phyloP scores from a whole-genome alignment of 2,113 vertebrate genomes.

The Desmodus rotundus region DNA sequence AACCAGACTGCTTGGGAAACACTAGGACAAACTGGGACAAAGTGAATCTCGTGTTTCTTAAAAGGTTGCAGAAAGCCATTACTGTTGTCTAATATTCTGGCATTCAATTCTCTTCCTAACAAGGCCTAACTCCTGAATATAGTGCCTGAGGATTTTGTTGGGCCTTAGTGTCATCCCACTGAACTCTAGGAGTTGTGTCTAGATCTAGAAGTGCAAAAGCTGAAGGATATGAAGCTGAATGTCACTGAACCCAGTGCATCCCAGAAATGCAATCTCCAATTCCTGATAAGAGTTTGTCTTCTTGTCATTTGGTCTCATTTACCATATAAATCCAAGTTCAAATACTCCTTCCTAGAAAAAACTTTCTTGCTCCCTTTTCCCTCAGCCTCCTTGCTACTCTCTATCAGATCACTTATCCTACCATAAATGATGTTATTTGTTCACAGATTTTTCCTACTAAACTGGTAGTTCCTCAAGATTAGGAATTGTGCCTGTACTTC shows the following conservation, averaged over 20 bases:
- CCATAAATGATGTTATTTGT: constrained; percentile 16
- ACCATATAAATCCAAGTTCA: not conserved
- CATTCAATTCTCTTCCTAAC: not conserved
- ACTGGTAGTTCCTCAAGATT: constrained; percentile 12
- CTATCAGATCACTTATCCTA: not conserved
- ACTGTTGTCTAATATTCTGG: constrained; percentile 37
- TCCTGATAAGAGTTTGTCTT: not conserved
- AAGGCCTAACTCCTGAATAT: not conserved
- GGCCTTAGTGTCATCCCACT: not conserved
- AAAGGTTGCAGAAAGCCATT: not conserved
- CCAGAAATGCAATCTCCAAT: constrained; percentile 20
- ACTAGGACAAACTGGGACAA: constrained; percentile 1
- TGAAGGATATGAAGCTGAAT: constrained; percentile 11
- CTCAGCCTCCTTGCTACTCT: not conserved
- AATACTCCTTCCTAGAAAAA: constrained; percentile 33
- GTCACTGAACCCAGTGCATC: not conserved
- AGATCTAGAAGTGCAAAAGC: constrained; percentile 29
- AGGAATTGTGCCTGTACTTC: not conserved
- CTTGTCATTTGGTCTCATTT: constrained; percentile 23
- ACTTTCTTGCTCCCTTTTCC: not conserved
- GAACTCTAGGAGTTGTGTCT: not conserved
- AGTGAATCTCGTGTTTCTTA: constrained; percentile 32
- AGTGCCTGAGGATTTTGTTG: not conserved
- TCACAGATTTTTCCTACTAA: constrained; percentile 4
- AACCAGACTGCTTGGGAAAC: not conserved